Base-by-base conservation (phyloP, 92 coral and sea anemone genomes). In the Siderastrea siderea region DNA sequence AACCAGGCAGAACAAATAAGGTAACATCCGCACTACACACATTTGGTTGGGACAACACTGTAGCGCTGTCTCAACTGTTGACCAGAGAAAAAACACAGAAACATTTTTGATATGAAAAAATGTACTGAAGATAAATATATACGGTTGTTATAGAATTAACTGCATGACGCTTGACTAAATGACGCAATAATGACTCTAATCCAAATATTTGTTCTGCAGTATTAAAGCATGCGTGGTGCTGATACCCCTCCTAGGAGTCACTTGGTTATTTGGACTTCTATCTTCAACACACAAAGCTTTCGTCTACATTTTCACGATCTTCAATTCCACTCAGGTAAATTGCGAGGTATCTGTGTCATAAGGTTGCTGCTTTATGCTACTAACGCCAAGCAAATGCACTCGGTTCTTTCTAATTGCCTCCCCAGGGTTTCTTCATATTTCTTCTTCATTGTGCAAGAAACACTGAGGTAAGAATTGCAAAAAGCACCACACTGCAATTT, bases 401-500 rank as follows among this genome's bases (percentile, higher is more conserved):
- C 2, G 3, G 2, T 77, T 58, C 3, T 54, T 14, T 55, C 3
- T 72, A 1, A 2, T 19, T 71, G 2, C 47, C 11, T 19, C 7
- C 10, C 13, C 78, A 83, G 87, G 87, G 87, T 50, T 72, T 83
- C 87, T 48, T 83, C 38, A 74, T 83, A 38, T 83, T 83, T 43
- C 72, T 83, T 17, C 72, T 83, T 17, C 87, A 83, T 11, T 83
- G 87, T 51, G 61, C 73, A 2, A 73, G 87, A 38, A 83, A 83
- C 52, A 72, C 71, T 17, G 87, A 83, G 87, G 87, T 73, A 48
- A 11, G 87, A 5, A 15, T 13, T 9, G 9, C 13, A 11, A 6
- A 2, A 58, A 58, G 62, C 14, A 10, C 16, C 15, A 58, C 62
- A 26, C 38, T 26, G 38, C 38, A 26, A 26, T 26, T 26, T 26